Evolutionary conservation across 2,113 vertebrate genomes (phyloP).

Genomic region (Ornithorhynchus anatinus): DNA sequence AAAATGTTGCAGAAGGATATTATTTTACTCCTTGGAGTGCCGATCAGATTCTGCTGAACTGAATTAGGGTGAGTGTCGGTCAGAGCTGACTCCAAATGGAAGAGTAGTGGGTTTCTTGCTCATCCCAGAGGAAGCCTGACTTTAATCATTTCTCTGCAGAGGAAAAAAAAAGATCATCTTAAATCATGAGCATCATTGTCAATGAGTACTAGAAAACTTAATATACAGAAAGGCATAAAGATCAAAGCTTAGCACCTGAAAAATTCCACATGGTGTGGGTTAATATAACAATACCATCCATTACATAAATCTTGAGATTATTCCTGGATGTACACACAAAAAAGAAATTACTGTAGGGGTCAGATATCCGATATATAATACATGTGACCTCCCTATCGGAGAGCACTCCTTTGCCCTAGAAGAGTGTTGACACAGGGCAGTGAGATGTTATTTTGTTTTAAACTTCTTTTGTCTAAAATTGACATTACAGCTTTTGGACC

Average conservation of each 20-base stretch:
- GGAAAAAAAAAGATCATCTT: conserved; percentile 58
- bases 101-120: conserved; percentile 45
- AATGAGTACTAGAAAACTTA: conserved; percentile 69
- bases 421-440: conserved; percentile 77
- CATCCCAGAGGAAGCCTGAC: conserved; percentile 55
- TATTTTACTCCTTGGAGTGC: conserved; percentile 60
- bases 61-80: conserved; percentile 58
- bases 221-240: conserved; percentile 62
- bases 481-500: conserved; percentile 80
- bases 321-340: conserved; percentile 53
- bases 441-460: conserved; percentile 81
- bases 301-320: conserved; percentile 73
- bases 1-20: conserved; percentile 74
- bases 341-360: conserved; percentile 70
- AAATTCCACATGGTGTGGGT: conserved; percentile 71
- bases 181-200: conserved; percentile 74
- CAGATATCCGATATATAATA: conserved; percentile 70
- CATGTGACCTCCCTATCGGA: conserved; percentile 50
- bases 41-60: conserved; percentile 60
- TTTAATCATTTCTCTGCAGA: conserved; percentile 40
- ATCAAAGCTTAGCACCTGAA: conserved; percentile 81
- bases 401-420: conserved; percentile 44
- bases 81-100: conserved; percentile 51
- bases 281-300: conserved; percentile 71
- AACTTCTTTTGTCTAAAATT: conserved; percentile 76